These are phyloP conservation scores for Pangasius sanitwongsei DNA, from an alignment of 2,797 vertebrate species.

Conservation along the genomic window DNA sequence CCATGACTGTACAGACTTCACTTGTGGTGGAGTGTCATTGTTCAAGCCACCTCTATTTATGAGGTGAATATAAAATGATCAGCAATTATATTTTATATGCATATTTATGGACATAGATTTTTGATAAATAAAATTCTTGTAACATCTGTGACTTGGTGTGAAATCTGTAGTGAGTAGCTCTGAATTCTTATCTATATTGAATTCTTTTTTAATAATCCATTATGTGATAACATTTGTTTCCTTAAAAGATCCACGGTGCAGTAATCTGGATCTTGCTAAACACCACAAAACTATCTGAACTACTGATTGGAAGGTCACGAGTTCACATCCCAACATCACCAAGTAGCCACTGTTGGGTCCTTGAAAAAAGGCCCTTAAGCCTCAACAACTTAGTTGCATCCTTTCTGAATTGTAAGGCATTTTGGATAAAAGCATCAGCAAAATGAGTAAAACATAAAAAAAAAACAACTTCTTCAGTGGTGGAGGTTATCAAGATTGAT, in stretches of 20 bases:
- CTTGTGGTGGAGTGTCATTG: conserved; percentile 54
- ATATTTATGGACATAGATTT: conserved; percentile 48
- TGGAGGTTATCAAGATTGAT: neutral
- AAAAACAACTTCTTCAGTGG: neutral
- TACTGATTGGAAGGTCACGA: neutral
- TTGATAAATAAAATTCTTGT: conserved; percentile 46
- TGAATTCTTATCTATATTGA: neutral
- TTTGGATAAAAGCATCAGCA: neutral
- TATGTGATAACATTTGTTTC: neutral
- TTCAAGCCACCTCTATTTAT: conserved; percentile 51
- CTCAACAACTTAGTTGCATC: neutral
- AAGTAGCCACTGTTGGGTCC: neutral
- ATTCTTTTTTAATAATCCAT: neutral
- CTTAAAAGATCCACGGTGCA: neutral
- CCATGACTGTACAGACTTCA: conserved; percentile 58
- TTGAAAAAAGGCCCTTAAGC: neutral
- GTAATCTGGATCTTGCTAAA: neutral
- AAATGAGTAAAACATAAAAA: neutral
- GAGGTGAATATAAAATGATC: conserved; percentile 50
- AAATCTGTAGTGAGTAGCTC: neutral
- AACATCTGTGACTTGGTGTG: conserved; percentile 2
- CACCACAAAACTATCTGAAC: neutral
- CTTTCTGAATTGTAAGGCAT: neutral
- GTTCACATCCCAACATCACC: neutral
- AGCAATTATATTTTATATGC: conserved; percentile 37